Base-by-base conservation (phyloP, 2,888 invertebrate genomes). In the Athrips mouffetella region DNA sequence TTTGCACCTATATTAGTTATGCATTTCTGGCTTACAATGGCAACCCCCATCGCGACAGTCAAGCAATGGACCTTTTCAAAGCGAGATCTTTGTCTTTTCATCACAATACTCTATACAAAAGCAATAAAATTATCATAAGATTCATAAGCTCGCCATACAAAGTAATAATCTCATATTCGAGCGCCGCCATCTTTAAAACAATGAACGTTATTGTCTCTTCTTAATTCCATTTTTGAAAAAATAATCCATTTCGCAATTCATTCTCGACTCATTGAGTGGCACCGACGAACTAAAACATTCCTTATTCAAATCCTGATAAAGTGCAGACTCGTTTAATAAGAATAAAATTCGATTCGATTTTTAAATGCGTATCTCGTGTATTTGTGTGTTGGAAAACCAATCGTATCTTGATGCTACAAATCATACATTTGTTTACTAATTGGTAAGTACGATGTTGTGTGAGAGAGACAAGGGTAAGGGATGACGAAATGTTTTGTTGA, bases 161-260 rank as follows among this genome's bases (percentile, higher is more conserved):
- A 79, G 74, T 76, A 81, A 80, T 83, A 83, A 83, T 79, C 79
- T 80, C 75, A 76, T 80, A 84, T 83, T 82, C 79, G 78, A 77
- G 64, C 71, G 67, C 80, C 79, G 85, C 86, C 86, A 87, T 88
- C 80, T 86, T 87, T 82, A 80, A 82, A 83, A 86, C 87, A 88
- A 88, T 86, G 82, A 82, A 73, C 84, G 81, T 86, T 88, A 86
- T 87, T 88, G 86, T 88, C 86, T 85, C 82, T 83, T 80, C 84
- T 84, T 86, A 85, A 87, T 87, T 84, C 86, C 86, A 85, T 88
- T 87, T 88, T 87, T 85, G 80, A 86, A 86, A 88, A 87, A 88
- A 86, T 84, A 86, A 86, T 87, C 83, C 85, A 83, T 84, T 85
- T 84, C 82, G 82, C 80, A 80, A 86, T 85, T 85, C 79, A 84